These are phyloP conservation scores for Albula glossodonta DNA, from an alignment of 2,113 vertebrate species.

Conservation along the genomic window DNA sequence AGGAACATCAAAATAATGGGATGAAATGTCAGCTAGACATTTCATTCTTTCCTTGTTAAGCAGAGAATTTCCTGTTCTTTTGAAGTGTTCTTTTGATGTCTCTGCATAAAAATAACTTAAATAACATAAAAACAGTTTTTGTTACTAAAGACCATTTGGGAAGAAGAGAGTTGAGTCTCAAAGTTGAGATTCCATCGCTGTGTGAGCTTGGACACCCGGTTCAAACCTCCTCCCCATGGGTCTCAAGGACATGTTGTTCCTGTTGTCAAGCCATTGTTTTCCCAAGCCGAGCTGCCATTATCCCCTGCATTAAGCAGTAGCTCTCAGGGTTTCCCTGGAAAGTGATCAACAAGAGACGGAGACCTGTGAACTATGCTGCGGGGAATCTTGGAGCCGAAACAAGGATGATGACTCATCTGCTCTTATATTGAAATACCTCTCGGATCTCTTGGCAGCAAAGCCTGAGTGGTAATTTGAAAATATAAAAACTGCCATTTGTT, in stretches of 20 bases:
- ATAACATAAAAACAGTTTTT: not conserved
- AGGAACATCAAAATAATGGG: not conserved
- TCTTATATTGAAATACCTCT: constrained; percentile 17
- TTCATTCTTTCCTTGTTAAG: not conserved
- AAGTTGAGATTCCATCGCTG: not conserved
- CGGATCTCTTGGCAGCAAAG: not conserved
- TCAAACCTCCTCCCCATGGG: not conserved
- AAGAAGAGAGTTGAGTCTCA: not conserved
- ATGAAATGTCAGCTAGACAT: not conserved
- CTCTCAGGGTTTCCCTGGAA: constrained; percentile 23
- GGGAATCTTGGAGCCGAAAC: constrained; percentile 3
- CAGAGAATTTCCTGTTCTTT: not conserved
- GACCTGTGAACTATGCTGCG: not conserved
- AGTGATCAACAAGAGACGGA: not conserved
- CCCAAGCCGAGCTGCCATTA: not conserved
- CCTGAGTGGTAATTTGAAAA: not conserved
- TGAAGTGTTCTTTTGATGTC: not conserved
- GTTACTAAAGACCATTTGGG: not conserved
- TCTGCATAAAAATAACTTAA: not conserved
- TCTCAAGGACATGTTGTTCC: not conserved
- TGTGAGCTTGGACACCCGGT: not conserved
- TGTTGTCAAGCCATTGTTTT: not conserved
- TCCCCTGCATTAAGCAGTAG: constrained; percentile 9
- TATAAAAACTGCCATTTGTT: constrained; percentile 8
- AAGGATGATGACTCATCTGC: constrained; percentile 27